Evolutionary conservation across 2,888 invertebrate genomes (phyloP), one percentile per base, ranked within the genome.

Genomic region (Diaprepes abbreviatus): DNA sequence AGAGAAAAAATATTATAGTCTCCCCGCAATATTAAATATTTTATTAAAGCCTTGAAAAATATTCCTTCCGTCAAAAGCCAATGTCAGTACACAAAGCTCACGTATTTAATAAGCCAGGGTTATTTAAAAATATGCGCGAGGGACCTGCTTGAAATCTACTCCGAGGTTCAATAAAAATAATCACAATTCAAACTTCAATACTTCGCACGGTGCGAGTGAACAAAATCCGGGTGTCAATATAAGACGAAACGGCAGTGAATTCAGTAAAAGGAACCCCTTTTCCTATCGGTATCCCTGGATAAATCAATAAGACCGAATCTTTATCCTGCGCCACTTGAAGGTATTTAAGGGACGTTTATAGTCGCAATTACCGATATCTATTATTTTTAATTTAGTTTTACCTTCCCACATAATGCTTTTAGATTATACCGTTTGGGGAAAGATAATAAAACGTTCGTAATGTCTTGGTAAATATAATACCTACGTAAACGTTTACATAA

Each of bases 111-210:
- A 63, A 68, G 35, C 68, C 50, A 9, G 62, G 28, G 48, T 63
- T 62, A 68, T 68, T 62, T 63, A 63, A 63, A 68, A 63, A 68
- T 68, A 68, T 68, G 57, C 50, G 21, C 38, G 36, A 52, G 38
- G 52, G 52, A 38, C 38, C 24, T 4, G 48, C 48, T 36, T 38
- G 10, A 31, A 40, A 58, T 58, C 58, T 12, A 45, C 59, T 38
- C 36, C 35, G 62, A 14, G 31, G 31, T 66, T 57, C 66, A 66
- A 66, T 66, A 66, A 58, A 66, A 66, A 66, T 66, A 66, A 66
- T 31, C 66, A 54, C 48, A 48, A 45, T 66, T 66, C 58, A 36
- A 35, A 45, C 35, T 57, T 57, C 50, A 58, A 58, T 66, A 45
- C 54, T 33, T 52, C 19, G 52, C 16, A 17, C 5, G 28, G 40